Conservation (phyloP, 2,888 invertebrate genomes). For the Myathropa florea region DNA sequence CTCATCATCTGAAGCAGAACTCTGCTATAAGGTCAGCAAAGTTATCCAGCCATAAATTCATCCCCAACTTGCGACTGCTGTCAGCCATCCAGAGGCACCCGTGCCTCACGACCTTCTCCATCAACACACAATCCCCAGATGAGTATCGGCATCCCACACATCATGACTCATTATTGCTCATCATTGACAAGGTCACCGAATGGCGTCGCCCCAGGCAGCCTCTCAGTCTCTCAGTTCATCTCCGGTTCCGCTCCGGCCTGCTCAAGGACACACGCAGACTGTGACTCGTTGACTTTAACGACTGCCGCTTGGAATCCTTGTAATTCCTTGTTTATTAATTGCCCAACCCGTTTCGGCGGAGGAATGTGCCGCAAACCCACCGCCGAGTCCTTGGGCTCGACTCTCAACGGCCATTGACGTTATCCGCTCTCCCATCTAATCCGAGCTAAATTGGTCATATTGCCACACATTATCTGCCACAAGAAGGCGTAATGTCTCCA, state of each 20-base stretch:
- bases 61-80: too few relatives aligned
- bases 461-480: slow-evolving; percentile 64
- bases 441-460: slow-evolving; percentile 66
- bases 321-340: slow-evolving; percentile 59
- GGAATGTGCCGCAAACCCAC: slow-evolving; percentile 13
- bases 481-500: slow-evolving; percentile 52
- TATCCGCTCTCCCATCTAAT: slow-evolving; percentile 60
- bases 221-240: background rate
- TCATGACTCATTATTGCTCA: background rate
- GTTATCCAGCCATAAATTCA: too few relatives aligned
- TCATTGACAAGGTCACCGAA: slow-evolving; percentile 47
- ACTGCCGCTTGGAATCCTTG: slow-evolving; percentile 7
- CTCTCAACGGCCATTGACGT: slow-evolving; percentile 62
- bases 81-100: background rate
- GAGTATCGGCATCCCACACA: background rate
- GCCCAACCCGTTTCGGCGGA: slow-evolving; percentile 41
- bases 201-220: background rate
- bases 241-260: background rate
- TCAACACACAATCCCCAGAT: background rate
- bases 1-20: too few relatives aligned
- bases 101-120: background rate
- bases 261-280: background rate
- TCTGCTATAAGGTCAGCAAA: too few relatives aligned
- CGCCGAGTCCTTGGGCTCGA: too few relatives aligned
- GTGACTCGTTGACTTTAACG: slow-evolving; percentile 5